These are phyloP conservation scores for Athene noctua DNA, from an alignment of 2,113 vertebrate species.

Conservation along the genomic window DNA sequence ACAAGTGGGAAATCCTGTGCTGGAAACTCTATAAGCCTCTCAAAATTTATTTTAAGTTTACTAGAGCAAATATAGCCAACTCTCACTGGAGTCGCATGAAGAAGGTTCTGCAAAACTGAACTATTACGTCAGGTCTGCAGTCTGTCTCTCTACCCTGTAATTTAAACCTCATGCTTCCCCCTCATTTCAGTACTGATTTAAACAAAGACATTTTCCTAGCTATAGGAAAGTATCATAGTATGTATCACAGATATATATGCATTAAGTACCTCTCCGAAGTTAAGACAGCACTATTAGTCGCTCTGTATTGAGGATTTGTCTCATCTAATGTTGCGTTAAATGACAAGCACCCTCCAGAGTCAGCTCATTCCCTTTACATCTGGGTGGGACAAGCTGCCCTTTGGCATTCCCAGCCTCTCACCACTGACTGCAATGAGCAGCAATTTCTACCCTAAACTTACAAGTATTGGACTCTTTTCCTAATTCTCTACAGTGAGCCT, in stretches of 20 bases:
- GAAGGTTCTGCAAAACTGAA: conserved; percentile 54
- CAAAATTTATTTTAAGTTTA: not conserved
- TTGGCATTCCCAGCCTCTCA: not conserved
- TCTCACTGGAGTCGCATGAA: conserved; percentile 27
- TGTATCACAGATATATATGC: not conserved
- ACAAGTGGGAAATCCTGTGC: not conserved
- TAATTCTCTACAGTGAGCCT: not conserved
- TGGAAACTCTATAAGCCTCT: not conserved
- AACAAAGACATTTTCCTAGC: conserved; percentile 24
- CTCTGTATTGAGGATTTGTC: not conserved
- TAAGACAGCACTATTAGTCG: not conserved
- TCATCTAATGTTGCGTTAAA: not conserved
- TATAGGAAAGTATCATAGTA: conserved; percentile 1
- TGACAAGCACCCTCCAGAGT: not conserved
- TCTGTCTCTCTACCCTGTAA: conserved; percentile 49
- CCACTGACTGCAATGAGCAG: not conserved
- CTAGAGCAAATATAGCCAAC: conserved; percentile 33
- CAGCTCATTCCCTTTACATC: not conserved
- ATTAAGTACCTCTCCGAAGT: not conserved
- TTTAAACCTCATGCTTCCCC: conserved; percentile 59
- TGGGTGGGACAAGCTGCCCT: not conserved
- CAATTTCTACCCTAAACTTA: not conserved
- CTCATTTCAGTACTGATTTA: conserved; percentile 1
- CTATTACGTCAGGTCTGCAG: conserved; percentile 62
- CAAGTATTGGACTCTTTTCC: not conserved